Conservation (phyloP, 2,113 vertebrate genomes). For the Emydocephalus ijimae region DNA sequence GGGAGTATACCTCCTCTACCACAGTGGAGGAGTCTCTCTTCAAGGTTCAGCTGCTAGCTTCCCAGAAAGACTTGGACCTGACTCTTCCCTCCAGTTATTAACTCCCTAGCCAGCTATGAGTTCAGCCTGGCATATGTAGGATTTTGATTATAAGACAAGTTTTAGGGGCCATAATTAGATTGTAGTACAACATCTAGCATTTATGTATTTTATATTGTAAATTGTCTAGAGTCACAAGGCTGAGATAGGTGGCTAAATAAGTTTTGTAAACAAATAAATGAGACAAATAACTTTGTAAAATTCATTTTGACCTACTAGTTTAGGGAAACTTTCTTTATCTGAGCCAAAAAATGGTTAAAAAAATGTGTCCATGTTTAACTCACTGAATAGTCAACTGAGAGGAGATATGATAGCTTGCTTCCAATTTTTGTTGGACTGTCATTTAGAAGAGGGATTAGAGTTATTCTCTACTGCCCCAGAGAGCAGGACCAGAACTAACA, state of each 20-base stretch:
- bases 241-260: not conserved
- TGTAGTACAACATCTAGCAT: not conserved
- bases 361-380: not conserved
- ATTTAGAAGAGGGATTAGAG: not conserved
- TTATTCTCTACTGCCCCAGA: not conserved
- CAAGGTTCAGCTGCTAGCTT: not conserved
- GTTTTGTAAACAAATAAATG: not conserved
- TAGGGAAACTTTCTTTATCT: not conserved
- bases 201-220: not conserved
- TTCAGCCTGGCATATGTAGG: not conserved
- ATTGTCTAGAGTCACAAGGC: not conserved
- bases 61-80: not conserved
- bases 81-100: not conserved
- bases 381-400: not conserved
- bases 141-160: not conserved
- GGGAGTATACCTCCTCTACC: not conserved
- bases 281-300: not conserved
- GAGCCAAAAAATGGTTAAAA: not conserved
- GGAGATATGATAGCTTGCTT: not conserved
- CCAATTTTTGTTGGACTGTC: not conserved
- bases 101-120: too few species aligned
- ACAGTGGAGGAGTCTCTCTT: not conserved
- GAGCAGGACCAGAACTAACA: not conserved
- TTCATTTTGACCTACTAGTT: not conserved
- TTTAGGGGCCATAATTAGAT: not conserved